Conservation (phyloP, 2,888 invertebrate species). For the Athalia cordata region DNA sequence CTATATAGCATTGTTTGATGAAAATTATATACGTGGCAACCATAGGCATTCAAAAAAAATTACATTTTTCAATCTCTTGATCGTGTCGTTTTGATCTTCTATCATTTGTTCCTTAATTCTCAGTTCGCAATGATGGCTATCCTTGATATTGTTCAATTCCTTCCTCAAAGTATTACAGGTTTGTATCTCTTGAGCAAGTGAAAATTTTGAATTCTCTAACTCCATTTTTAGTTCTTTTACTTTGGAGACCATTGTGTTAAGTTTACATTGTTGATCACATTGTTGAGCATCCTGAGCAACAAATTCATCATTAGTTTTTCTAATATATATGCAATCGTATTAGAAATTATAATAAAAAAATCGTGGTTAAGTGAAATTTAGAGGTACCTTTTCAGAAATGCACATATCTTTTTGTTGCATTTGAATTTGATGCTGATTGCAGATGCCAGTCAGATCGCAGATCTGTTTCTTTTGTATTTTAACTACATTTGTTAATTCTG, state of each 20-base stretch:
- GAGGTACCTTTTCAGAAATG: slow-evolving; percentile 54
- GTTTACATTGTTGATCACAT: slow-evolving; percentile 48
- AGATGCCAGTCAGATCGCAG: slow-evolving; percentile 56
- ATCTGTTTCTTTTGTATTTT: slow-evolving; percentile 59
- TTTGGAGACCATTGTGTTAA: slow-evolving; percentile 51
- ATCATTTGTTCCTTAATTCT: slow-evolving; percentile 63
- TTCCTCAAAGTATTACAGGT: slow-evolving; percentile 53
- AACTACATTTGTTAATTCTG: slow-evolving; percentile 56
- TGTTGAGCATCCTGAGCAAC: slow-evolving; percentile 51
- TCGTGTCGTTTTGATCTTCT: slow-evolving; percentile 60
- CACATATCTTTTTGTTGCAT: slow-evolving; percentile 55
- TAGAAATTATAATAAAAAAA: neutral
- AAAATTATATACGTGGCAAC: slow-evolving; percentile 39
- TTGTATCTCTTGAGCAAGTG: slow-evolving; percentile 52
- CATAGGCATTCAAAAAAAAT: slow-evolving; percentile 21
- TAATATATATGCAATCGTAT: neutral
- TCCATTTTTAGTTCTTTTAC: slow-evolving; percentile 53
- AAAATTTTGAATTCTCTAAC: slow-evolving; percentile 53
- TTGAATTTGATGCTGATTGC: slow-evolving; percentile 54
- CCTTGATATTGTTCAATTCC: slow-evolving; percentile 55
- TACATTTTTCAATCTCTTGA: slow-evolving; percentile 58
- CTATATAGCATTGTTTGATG: slow-evolving; percentile 15
- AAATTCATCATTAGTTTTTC: neutral
- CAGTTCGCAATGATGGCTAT: slow-evolving; percentile 56
- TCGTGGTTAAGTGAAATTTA: no score